A percentile compares a stretch with the other conserved stretches of the same genome.
phyloP scores from a whole-genome alignment of 2,888 invertebrate species.

The Chalcis sispes region DNA sequence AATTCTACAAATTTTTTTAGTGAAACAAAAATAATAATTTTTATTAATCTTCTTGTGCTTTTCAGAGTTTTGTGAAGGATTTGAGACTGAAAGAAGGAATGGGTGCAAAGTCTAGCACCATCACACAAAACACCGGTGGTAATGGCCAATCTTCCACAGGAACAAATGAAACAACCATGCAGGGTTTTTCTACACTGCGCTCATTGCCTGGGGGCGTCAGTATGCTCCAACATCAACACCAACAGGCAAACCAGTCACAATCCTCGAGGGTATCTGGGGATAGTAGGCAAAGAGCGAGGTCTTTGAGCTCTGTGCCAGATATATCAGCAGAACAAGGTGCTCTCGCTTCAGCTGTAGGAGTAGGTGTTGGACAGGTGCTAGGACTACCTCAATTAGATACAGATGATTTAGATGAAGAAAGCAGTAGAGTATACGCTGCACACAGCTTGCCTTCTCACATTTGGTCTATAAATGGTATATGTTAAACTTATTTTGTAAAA shows the following conservation, averaged over 20 bases:
- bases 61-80: slow-evolving; percentile 17
- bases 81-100: slow-evolving; percentile 74
- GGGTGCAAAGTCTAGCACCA: slow-evolving; percentile 92
- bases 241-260: slow-evolving; percentile 71
- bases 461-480: slow-evolving; percentile 93
- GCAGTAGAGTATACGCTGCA: slow-evolving; percentile 86
- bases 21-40: too few species aligned
- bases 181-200: slow-evolving; percentile 82
- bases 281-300: slow-evolving; percentile 86
- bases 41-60: not conserved
- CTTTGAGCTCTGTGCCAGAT: slow-evolving; percentile 90
- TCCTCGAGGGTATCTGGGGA: slow-evolving; percentile 71
- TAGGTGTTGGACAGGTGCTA: slow-evolving; percentile 82
- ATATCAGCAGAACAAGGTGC: slow-evolving; percentile 80
- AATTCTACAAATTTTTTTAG: not conserved
- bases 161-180: slow-evolving; percentile 81
- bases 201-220: slow-evolving; percentile 84
- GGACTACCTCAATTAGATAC: slow-evolving; percentile 82
- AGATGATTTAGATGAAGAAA: slow-evolving; percentile 80
- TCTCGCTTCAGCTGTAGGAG: slow-evolving; percentile 81
- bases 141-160: slow-evolving; percentile 86
- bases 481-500: not conserved
- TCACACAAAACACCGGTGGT: slow-evolving; percentile 75
- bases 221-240: slow-evolving; percentile 79
- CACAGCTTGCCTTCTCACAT: slow-evolving; percentile 94